Base-by-base conservation (phyloP, 2,113 vertebrate genomes). In the Malurus alboscapulatus region DNA sequence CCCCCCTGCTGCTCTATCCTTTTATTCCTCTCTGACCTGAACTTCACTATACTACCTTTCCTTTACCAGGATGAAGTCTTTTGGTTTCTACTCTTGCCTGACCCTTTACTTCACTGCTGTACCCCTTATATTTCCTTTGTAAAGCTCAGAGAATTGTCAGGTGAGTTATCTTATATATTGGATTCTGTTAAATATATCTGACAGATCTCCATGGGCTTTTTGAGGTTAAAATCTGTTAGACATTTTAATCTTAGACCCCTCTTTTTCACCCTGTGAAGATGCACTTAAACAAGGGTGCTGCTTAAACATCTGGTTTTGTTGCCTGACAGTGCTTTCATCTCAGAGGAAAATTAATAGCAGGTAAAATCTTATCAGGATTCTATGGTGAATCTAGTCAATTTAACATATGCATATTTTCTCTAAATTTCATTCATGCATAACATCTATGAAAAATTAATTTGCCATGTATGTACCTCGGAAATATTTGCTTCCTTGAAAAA, bases 371-470 rank as follows among this genome's bases (percentile, higher is more conserved):
- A 92, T 78, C 86, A 68, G 65, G 61, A 81, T 93, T 87, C 73
- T 68, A 27, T 38, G 65, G 80, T 84, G 65, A 72, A 90, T 87
- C 69, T 87, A 91, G 58, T 88, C 34, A 54, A 45, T 77, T 92
- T 87, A 71, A 84, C 36, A 92, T 71, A 57, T 14, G 73, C 48
- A 54, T 84, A 57, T 75, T 81, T 82, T 40, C 32, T 65, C n/a
- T 77, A 90, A 25, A 88, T 84, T 94, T 88, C 6, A 53, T 78
- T 92, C 94, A 59, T 75, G 58, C 34, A 48, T 88, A 88, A 63
- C 75, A 75, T 48, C 61, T 87, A 84, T 75, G 73, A 95, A 94
- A 84, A 95, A 95, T 68, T 81, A 90, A 90, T 90, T 95, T 91
- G 29, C 36, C 25, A 17, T 63, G 21, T 72, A 66, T 17, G 21